Conservation (phyloP, 1,140 invertebrate species). For the Hylaeus anthracinus region DNA sequence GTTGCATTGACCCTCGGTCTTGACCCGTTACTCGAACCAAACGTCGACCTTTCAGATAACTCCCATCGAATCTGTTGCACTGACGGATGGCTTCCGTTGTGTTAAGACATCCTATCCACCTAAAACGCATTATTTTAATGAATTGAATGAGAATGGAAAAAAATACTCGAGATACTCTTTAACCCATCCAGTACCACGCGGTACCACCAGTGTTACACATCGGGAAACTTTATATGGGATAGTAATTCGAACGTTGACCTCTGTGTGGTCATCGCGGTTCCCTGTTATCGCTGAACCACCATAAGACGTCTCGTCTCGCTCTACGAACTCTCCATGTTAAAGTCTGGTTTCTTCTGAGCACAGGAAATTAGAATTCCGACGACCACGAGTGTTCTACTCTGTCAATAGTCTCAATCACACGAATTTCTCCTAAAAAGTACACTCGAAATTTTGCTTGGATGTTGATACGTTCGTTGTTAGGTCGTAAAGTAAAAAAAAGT, state of each 20-base stretch:
- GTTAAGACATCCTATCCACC: background rate
- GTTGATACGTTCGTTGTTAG: too few species aligned
- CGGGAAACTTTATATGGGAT: too few species aligned
- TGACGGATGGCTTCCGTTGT: background rate
- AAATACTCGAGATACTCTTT: too few species aligned
- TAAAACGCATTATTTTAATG: too few species aligned
- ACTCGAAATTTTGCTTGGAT: too few species aligned
- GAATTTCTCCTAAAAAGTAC: too few species aligned
- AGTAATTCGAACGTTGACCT: conserved; percentile 23
- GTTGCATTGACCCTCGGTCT: conserved; percentile 52
- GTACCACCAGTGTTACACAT: too few species aligned
- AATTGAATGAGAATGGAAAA: too few species aligned
- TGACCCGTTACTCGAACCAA: conserved; percentile 30
- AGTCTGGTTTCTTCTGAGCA: background rate
- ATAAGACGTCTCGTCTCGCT: background rate
- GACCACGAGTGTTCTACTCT: too few species aligned
- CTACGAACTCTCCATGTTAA: background rate
- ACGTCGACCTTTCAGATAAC: conserved; percentile 7
- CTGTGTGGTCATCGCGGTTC: background rate
- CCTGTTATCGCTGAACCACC: background rate
- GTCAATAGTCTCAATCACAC: too few species aligned
- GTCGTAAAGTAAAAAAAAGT: too few species aligned
- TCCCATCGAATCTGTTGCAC: background rate
- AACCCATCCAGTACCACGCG: too few species aligned
- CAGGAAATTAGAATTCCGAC: background rate